Evolutionary conservation across 2,797 vertebrate species (phyloP).

Genomic region (Neosalanx taihuensis): DNA sequence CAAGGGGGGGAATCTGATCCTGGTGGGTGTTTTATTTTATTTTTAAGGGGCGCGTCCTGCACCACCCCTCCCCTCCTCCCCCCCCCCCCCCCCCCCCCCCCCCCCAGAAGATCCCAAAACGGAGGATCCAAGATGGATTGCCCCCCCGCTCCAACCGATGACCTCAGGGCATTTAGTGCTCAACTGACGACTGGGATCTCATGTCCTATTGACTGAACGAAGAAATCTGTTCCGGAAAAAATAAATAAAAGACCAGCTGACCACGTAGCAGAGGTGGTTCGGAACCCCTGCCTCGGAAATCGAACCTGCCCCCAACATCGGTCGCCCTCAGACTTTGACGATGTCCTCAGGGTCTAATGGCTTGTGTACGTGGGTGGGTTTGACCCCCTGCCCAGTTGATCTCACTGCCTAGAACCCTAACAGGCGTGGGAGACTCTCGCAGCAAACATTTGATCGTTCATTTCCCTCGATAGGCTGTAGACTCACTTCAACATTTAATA

Average conservation of each 20-base stretch:
- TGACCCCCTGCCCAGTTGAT: background rate
- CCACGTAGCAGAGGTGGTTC: background rate
- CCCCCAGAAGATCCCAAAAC: conserved; percentile 52
- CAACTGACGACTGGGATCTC: conserved; percentile 12
- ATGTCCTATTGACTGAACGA: conserved; percentile 19
- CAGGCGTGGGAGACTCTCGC: conserved; percentile 65
- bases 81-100: too few species aligned
- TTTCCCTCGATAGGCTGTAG: conserved; percentile 45
- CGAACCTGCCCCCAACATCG: background rate
- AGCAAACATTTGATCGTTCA: conserved; percentile 56
- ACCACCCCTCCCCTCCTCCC: too few species aligned
- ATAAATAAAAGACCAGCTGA: conserved; percentile 18
- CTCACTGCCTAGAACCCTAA: conserved; percentile 35
- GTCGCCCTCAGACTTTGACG: background rate
- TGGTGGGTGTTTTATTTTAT: too few species aligned
- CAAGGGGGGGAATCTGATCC: conserved; percentile 45
- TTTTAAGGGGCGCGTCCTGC: too few species aligned
- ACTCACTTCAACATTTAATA: conserved; percentile 49
- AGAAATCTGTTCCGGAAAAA: background rate
- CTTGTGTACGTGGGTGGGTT: background rate
- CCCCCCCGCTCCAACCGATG: conserved; percentile 27
- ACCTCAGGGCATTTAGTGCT: conserved; percentile 22
- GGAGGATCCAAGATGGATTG: conserved; percentile 50
- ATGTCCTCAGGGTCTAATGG: background rate
- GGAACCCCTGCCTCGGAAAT: conserved; percentile 15